These are phyloP conservation scores for Pseudocheirus occidentalis DNA, from an alignment of 2,797 vertebrate genomes.

Conservation along the genomic window DNA sequence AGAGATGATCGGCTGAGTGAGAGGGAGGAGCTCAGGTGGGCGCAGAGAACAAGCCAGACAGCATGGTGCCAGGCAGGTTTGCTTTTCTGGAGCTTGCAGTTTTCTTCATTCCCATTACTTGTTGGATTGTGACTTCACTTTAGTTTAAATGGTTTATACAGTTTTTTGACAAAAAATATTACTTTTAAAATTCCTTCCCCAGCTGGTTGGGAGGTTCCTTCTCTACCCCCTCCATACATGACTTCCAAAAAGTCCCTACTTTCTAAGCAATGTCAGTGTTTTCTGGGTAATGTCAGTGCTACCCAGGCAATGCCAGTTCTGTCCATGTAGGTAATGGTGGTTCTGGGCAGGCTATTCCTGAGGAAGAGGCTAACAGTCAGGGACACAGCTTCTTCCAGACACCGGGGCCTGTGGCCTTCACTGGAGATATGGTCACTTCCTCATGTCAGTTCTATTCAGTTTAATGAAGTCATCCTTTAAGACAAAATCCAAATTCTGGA, in stretches of 20 bases:
- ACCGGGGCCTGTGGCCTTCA: too few species aligned
- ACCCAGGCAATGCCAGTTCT: not conserved
- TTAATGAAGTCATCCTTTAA: not conserved
- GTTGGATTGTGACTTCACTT: not conserved
- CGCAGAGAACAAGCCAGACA: too few species aligned
- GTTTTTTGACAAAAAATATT: not conserved
- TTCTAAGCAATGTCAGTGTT: not conserved
- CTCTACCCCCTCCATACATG: not conserved
- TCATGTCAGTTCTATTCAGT: not conserved
- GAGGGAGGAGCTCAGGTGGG: not conserved
- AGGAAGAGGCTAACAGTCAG: too few species aligned
- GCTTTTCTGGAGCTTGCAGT: not conserved
- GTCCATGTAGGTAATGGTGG: not conserved
- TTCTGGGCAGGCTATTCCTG: not conserved
- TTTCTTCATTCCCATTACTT: not conserved
- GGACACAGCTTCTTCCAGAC: too few species aligned
- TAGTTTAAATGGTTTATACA: not conserved
- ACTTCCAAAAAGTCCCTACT: not conserved
- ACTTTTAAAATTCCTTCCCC: not conserved
- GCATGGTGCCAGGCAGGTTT: not conserved
- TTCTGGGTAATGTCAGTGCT: not conserved
- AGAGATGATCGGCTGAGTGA: not conserved
- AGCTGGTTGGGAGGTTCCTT: not conserved
- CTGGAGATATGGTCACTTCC: not conserved
- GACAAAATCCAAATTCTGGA: too few species aligned